Conservation (phyloP, 1,140 invertebrate genomes). For the Formica selysi region DNA sequence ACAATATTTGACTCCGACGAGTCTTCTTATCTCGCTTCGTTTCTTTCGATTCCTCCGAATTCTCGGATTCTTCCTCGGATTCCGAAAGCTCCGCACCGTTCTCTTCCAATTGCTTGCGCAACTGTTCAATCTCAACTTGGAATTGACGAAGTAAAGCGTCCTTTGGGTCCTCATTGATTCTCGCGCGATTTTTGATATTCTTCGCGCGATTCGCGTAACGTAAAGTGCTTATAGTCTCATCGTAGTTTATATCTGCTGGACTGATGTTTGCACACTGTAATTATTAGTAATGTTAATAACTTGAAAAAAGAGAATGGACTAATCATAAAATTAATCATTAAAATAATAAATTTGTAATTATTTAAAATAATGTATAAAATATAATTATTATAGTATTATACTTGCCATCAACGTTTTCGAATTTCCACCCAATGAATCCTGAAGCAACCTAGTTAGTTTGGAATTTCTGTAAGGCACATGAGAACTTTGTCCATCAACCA, state of each 20-base stretch:
- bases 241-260: constrained; percentile 98
- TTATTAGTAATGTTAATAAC: background rate
- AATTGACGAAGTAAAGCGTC: constrained; percentile 98
- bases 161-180: constrained; percentile 99
- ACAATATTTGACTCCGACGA: constrained; percentile 81
- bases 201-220: constrained; percentile 99
- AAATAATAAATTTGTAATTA: background rate
- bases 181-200: constrained; percentile 98
- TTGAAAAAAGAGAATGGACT: constrained; percentile 15
- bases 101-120: constrained; percentile 94
- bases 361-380: constrained; percentile 8
- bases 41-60: constrained; percentile 79
- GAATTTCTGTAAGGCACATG: constrained; percentile 98
- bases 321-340: constrained; percentile 40
- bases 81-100: constrained; percentile 83
- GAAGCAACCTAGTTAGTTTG: constrained; percentile 96
- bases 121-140: constrained; percentile 98
- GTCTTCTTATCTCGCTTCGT: constrained; percentile 76
- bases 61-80: constrained; percentile 81
- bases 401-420: constrained; percentile 98
- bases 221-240: constrained; percentile 98
- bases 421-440: constrained; percentile 98
- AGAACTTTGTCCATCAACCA: constrained; percentile 97
- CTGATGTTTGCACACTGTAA: constrained; percentile 96
- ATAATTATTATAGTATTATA: background rate